A percentile compares a stretch with the other conserved stretches of the same genome.
Conservation (phyloP, 2,113 vertebrate species). For the Sinocyclocheilus maitianheensis region DNA sequence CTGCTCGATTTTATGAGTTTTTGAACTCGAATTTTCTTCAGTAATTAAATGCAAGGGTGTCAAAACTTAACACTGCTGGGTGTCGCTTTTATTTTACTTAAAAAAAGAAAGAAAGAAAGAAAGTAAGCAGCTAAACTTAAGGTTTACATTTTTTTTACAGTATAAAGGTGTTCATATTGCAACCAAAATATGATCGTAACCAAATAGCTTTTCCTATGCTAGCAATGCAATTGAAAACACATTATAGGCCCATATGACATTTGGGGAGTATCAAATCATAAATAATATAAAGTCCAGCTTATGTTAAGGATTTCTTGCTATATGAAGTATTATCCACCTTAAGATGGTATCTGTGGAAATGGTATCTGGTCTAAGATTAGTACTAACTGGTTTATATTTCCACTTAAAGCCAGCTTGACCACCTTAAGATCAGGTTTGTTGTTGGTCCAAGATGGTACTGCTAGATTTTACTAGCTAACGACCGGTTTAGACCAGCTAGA, state of each 20-base stretch:
- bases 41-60: not conserved
- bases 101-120: no score
- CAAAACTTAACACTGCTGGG: no score
- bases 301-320: not conserved
- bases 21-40: not conserved
- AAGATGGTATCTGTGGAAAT: not conserved
- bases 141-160: no score
- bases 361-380: no score
- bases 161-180: not conserved
- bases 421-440: not conserved
- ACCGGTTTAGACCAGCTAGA: constrained; percentile 3
- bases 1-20: not conserved
- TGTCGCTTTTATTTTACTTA: no score
- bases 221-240: not conserved
- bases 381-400: no score
- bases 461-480: not conserved
- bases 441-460: not conserved
- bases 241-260: not conserved
- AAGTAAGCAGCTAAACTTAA: not conserved
- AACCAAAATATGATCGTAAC: not conserved
- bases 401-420: not conserved
- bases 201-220: no score
- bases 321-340: not conserved
- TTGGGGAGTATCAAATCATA: not conserved
- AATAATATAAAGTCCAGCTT: not conserved